Evolutionary conservation across 2,888 invertebrate genomes (phyloP).

Genomic region (Trisateles emortualis): DNA sequence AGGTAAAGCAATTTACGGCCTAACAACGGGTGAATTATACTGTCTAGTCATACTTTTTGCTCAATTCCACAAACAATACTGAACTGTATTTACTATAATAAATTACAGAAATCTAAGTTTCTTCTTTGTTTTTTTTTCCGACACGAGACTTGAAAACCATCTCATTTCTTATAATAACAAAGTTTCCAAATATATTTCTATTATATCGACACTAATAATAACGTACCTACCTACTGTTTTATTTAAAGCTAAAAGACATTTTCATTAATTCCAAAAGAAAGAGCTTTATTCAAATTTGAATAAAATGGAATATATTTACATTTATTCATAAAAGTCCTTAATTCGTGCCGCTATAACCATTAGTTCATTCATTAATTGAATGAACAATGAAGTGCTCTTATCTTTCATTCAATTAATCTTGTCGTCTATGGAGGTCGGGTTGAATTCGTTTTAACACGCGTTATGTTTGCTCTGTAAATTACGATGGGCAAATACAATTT

Average conservation of each 20-base stretch:
- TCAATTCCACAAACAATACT: constrained; percentile 13
- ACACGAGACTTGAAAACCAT: not conserved
- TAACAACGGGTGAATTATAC: constrained; percentile 12
- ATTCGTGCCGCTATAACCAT: constrained; percentile 44
- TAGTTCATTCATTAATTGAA: constrained; percentile 54
- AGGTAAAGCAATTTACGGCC: not conserved
- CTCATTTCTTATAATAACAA: not conserved
- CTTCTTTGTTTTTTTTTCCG: constrained; percentile 16
- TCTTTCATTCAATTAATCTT: constrained; percentile 66
- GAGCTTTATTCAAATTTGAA: constrained; percentile 15
- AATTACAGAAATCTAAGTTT: constrained; percentile 29
- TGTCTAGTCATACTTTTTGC: constrained; percentile 28
- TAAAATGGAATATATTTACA: constrained; percentile 27
- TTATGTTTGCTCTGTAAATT: constrained; percentile 35
- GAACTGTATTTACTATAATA: constrained; percentile 24
- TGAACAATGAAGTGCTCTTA: constrained; percentile 54
- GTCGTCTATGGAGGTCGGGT: constrained; percentile 50
- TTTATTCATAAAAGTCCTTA: constrained; percentile 42
- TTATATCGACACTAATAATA: not conserved
- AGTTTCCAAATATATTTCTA: not conserved
- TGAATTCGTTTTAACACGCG: constrained; percentile 51
- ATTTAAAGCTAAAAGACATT: not conserved
- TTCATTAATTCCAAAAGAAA: constrained; percentile 10
- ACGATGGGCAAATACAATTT: constrained; percentile 27
- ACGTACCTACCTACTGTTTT: not conserved